A percentile compares a stretch with the other conserved stretches of the same genome.
Conservation (phyloP, 2,113 vertebrate genomes). For the Amblyornis subalaris region DNA sequence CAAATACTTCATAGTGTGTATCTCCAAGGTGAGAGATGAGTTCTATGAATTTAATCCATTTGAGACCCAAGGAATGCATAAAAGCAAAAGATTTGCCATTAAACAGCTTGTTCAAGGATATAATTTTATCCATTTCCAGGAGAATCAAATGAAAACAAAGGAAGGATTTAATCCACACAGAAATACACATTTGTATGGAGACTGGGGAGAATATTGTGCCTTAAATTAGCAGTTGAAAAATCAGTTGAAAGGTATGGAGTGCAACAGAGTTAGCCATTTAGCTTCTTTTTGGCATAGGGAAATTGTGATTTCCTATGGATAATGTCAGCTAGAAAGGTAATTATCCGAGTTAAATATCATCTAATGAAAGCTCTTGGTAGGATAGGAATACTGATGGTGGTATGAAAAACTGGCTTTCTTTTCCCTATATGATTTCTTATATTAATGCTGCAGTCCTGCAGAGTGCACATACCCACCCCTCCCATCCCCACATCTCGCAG, state of each 20-base stretch:
- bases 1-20: neutral
- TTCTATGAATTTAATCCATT: neutral
- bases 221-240: neutral
- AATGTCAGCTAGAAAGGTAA: neutral
- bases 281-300: neutral
- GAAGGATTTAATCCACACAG: neutral
- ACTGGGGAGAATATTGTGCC: neutral
- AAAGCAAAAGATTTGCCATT: neutral
- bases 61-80: neutral
- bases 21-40: neutral
- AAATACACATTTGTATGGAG: neutral
- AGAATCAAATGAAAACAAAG: neutral
- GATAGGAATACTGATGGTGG: neutral
- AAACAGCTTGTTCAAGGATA: neutral
- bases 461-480: neutral
- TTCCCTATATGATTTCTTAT: neutral
- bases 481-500: neutral
- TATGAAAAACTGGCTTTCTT: neutral
- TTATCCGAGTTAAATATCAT: neutral
- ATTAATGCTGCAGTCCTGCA: neutral
- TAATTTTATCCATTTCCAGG: neutral
- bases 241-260: neutral
- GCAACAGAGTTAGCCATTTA: neutral
- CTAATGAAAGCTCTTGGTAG: neutral
- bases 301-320: neutral